phyloP scores from a whole-genome alignment of 2,888 invertebrate species.

The Ditylenchus weischeri region DNA sequence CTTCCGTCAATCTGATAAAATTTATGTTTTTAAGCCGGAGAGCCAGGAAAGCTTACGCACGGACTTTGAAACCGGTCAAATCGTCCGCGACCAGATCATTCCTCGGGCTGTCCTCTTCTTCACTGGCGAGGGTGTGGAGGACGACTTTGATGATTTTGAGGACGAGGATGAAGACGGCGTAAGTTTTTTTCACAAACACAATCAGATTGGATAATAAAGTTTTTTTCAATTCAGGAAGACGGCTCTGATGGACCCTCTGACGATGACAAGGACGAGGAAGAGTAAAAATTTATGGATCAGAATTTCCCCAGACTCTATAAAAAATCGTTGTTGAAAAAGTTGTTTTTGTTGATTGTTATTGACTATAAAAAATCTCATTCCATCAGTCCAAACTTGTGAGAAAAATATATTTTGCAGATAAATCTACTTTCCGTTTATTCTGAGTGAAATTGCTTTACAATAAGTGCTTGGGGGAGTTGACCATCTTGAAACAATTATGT shows the following conservation, averaged over 20 bases:
- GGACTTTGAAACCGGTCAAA: conserved; percentile 98
- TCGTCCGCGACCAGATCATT: conserved; percentile 89
- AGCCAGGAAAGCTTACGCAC: conserved; percentile 76
- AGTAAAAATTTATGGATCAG: not conserved
- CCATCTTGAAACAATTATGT: too few species aligned
- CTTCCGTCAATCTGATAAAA: too few species aligned
- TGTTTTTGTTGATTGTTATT: conserved; percentile 6
- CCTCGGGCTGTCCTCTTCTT: conserved; percentile 94
- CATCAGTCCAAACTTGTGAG: not conserved
- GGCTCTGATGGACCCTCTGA: conserved; percentile 33
- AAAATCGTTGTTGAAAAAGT: too few species aligned
- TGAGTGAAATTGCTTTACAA: too few species aligned
- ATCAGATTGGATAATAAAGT: not conserved
- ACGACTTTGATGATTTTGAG: conserved; percentile 32
- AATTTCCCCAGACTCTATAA: conserved; percentile 19
- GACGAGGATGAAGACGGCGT: conserved; percentile 24
- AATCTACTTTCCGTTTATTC: too few species aligned
- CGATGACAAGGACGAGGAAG: conserved; percentile 32
- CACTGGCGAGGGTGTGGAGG: conserved; percentile 69
- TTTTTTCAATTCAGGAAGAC: conserved; percentile 28
- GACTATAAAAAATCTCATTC: conserved; percentile 12
- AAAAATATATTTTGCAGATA: too few species aligned
- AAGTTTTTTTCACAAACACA: not conserved
- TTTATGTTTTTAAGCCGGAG: too few species aligned
- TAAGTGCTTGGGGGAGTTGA: too few species aligned